Percentiles rank a stretch among this genome's conserved stretches.
Evolutionary conservation across 2,113 vertebrate genomes (phyloP).

Genomic region (Stercorarius parasiticus): DNA sequence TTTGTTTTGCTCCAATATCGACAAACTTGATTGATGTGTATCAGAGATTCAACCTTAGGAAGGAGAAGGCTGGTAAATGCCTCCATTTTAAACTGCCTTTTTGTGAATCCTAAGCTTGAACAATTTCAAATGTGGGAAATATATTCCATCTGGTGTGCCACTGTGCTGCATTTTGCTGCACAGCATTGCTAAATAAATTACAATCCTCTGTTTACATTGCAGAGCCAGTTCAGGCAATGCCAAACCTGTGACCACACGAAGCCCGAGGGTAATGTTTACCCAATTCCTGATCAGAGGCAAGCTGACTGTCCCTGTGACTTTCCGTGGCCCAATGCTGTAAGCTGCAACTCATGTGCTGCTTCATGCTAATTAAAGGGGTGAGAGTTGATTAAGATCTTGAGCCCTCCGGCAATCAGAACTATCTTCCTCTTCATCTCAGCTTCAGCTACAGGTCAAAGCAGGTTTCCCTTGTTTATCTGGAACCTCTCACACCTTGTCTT

Average conservation of each 20-base stretch:
- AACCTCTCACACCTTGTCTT: constrained; percentile 9
- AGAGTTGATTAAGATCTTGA: constrained; percentile 55
- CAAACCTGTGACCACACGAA: not conserved
- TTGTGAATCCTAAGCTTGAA: not conserved
- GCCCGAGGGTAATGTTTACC: constrained; percentile 17
- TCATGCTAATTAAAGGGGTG: constrained; percentile 30
- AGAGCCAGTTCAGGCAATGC: constrained; percentile 26
- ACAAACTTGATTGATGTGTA: not conserved
- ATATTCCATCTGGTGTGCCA: not conserved
- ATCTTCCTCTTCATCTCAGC: constrained; percentile 44
- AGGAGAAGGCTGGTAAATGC: not conserved
- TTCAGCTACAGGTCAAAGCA: constrained; percentile 54
- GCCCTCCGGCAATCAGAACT: not conserved
- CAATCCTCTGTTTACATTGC: constrained; percentile 19
- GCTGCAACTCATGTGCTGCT: not conserved
- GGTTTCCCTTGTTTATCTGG: constrained; percentile 48
- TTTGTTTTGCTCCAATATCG: not conserved
- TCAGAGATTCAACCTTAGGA: not conserved
- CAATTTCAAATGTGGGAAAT: not conserved
- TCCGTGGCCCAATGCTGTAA: not conserved
- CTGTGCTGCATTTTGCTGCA: not conserved
- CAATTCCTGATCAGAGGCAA: not conserved
- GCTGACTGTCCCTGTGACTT: not conserved
- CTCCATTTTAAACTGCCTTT: not conserved
- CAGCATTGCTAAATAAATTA: not conserved